Evolutionary conservation across 2,113 vertebrate genomes (phyloP).

Genomic region (Bubo blakistoni): DNA sequence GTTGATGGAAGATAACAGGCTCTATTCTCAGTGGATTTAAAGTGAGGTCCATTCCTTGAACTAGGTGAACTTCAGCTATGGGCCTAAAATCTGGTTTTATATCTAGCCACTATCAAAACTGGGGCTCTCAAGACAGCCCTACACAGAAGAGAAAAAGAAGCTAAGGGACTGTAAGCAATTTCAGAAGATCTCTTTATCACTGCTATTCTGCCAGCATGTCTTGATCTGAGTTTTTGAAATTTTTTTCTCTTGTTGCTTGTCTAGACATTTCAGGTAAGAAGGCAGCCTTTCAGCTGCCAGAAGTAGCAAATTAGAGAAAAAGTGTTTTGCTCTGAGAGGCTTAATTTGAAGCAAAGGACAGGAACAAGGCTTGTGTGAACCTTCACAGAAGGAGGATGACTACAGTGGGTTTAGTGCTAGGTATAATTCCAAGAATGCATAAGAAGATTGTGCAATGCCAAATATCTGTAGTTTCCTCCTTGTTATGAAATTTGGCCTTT

Average conservation of each 20-base stretch:
- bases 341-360: not conserved
- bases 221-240: not conserved
- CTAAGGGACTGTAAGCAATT: not conserved
- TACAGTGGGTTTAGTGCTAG: not conserved
- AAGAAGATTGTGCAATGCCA: not conserved
- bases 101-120: not conserved
- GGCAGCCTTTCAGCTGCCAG: not conserved
- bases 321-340: not conserved
- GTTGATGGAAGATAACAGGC: not conserved
- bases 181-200: not conserved
- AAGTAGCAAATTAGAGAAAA: not conserved
- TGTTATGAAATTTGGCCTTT: not conserved
- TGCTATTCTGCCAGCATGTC: not conserved
- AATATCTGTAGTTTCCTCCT: not conserved
- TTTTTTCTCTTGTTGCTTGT: not conserved
- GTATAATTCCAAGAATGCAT: not conserved
- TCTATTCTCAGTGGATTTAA: not conserved
- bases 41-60: not conserved
- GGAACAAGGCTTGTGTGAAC: not conserved
- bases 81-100: not conserved
- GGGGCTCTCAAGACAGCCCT: not conserved
- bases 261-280: not conserved
- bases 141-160: not conserved
- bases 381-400: not conserved
- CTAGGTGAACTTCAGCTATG: not conserved